A percentile compares a stretch with the other conserved stretches of the same genome.
phyloP scores from a whole-genome alignment of 2,888 invertebrate species.

The Halocaridina rubra region DNA sequence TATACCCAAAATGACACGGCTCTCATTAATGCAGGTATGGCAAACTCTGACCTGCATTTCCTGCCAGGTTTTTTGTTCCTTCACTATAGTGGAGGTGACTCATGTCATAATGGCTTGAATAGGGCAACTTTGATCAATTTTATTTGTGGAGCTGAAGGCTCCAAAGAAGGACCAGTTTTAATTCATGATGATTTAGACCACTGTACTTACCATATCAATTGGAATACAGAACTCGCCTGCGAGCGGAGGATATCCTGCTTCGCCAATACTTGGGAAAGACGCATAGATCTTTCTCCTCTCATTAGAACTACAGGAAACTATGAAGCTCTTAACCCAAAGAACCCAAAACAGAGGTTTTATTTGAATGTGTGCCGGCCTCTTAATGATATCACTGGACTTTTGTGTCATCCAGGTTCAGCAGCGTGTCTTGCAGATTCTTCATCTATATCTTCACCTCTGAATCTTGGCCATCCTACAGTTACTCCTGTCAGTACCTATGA shows the following conservation, averaged over 20 bases:
- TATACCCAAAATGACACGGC: background rate
- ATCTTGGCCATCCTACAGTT: constrained; percentile 33
- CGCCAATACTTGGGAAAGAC: constrained; percentile 42
- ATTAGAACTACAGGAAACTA: constrained; percentile 50
- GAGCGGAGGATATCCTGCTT: constrained; percentile 53
- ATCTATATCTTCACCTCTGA: background rate
- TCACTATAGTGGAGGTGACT: constrained; percentile 42
- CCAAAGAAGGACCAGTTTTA: constrained; percentile 37
- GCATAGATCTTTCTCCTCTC: constrained; percentile 50
- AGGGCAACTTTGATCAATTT: constrained; percentile 59
- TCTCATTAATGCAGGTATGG: constrained; percentile 37
- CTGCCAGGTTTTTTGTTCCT: constrained; percentile 42
- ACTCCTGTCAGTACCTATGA: background rate
- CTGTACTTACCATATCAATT: constrained; percentile 56
- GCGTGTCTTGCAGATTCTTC: constrained; percentile 28
- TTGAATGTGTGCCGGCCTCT: constrained; percentile 59
- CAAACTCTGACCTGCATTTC: constrained; percentile 45
- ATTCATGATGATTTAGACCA: constrained; percentile 40
- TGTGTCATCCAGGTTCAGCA: constrained; percentile 53
- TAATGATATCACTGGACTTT: constrained; percentile 46
- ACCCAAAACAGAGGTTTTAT: constrained; percentile 49
- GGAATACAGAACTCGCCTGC: constrained; percentile 59
- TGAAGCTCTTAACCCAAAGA: constrained; percentile 33
- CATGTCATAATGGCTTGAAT: constrained; percentile 27
- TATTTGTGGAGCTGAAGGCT: constrained; percentile 54